Evolutionary conservation across 2,113 vertebrate species (phyloP).

Genomic region (Trinectes maculatus): DNA sequence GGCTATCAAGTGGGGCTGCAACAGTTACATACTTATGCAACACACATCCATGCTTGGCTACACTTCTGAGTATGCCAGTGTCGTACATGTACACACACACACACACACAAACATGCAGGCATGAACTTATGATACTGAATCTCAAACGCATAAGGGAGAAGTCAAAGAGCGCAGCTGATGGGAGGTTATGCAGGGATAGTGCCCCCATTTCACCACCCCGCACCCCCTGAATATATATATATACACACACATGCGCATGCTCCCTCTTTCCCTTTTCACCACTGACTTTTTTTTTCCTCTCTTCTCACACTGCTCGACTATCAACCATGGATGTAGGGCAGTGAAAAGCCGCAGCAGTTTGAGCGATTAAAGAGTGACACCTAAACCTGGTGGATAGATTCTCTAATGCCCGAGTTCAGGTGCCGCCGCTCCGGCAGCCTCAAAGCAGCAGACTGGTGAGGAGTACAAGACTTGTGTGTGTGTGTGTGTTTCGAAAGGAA

Average conservation of each 20-base stretch:
- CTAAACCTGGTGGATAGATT: conserved; percentile 49
- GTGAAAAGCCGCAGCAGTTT: conserved; percentile 58
- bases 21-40: conserved; percentile 54
- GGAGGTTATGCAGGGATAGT: conserved; percentile 36
- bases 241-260: conserved; percentile 6
- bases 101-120: conserved; percentile 14
- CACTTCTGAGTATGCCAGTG: conserved; percentile 37
- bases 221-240: conserved; percentile 22
- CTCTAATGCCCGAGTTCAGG: conserved; percentile 50
- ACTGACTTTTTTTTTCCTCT: not conserved
- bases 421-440: conserved; percentile 18
- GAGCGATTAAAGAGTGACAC: conserved; percentile 70
- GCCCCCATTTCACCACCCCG: conserved; percentile 49
- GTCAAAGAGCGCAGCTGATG: conserved; percentile 35
- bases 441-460: conserved; percentile 26
- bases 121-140: conserved; percentile 38
- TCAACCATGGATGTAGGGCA: conserved; percentile 64
- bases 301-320: conserved; percentile 33
- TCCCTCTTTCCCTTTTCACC: conserved; percentile 10
- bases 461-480: conserved; percentile 26
- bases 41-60: conserved; percentile 52
- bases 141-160: conserved; percentile 48
- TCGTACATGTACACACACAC: conserved; percentile 10
- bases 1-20: conserved; percentile 62
- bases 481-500: conserved; percentile 43